Evolutionary conservation across 2,888 invertebrate genomes (phyloP), one percentile per base, ranked within the genome.

Genomic region (Brachynemurus nebulosus): DNA sequence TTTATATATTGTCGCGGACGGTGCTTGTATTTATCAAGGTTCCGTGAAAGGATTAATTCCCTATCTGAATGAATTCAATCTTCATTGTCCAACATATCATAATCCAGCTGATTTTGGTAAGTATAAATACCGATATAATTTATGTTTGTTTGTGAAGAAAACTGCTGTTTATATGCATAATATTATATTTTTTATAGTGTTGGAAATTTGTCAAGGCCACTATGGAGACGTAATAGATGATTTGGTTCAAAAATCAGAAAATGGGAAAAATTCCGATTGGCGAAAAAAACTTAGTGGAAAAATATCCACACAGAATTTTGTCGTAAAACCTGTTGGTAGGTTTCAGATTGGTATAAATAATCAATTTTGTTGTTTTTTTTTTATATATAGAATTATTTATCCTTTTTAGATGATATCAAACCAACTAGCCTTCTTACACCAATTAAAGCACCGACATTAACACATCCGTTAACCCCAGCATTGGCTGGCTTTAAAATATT

Each of bases 31-130:
- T 14, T 88, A 83, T 59, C 78, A 85, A 47, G 93, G 93, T 7
- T 76, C 82, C 1, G 76, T 86, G 1, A 69, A 72, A 21, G 76
- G 78, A 45, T 64, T 95, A 17, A 68, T 92, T 40, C 82, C 85
- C 0, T 93, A 81, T 67, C 66, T 93, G 47, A 70, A 72, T 41
- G 73, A 75, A 49, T 67, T 80, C 46, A 74, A 76, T 50, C 66
- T 91, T 11, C 67, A 71, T 20, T 93, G 93, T 62, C 93, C 92
- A 0, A 75, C 80, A 12, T 88, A 86, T 57, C 89, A 93, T 62
- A 92, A 91, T 66, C 90, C 91, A 33, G 86, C 90, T 12, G 92
- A 92, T 64, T 91, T 80, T 65, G 71, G 90, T 89, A 66, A 78
- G 79, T 71, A 53, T 48, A 25, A 44, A 30, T 25, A 25, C 30